A percentile compares a stretch with the other conserved stretches of the same genome.
Evolutionary conservation across 2,113 vertebrate genomes (phyloP).

Genomic region (Ascaphus truei): DNA sequence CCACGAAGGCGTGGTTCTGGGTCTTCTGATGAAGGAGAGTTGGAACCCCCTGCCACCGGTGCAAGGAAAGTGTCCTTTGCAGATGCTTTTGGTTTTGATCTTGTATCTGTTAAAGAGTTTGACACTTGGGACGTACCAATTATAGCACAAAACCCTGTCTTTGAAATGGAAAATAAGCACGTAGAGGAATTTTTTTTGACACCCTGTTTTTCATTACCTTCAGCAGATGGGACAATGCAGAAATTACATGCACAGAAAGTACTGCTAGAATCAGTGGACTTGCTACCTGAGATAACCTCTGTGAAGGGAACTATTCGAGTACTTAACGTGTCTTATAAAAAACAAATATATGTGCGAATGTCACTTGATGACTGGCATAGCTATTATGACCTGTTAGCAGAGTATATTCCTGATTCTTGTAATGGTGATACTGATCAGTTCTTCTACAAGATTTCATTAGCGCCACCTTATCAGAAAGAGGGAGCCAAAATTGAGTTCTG

Average conservation of each 20-base stretch:
- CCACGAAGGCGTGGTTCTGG: constrained; percentile 61
- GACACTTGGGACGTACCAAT: constrained; percentile 62
- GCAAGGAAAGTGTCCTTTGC: constrained; percentile 92
- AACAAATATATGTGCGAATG: constrained; percentile 77
- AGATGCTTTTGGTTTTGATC: constrained; percentile 86
- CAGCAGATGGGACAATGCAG: constrained; percentile 70
- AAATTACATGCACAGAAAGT: constrained; percentile 76
- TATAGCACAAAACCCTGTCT: constrained; percentile 40
- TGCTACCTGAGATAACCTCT: constrained; percentile 68
- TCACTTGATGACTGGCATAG: constrained; percentile 80
- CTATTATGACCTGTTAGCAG: constrained; percentile 81
- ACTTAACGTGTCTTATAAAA: constrained; percentile 85
- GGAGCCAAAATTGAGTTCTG: constrained; percentile 85
- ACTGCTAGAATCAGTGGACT: constrained; percentile 73
- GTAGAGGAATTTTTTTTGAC: constrained; percentile 75
- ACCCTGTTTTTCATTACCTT: constrained; percentile 72
- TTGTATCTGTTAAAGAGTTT: constrained; percentile 93
- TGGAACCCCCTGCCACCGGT: constrained; percentile 52
- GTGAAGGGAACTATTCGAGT: constrained; percentile 83
- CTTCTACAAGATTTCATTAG: constrained; percentile 77
- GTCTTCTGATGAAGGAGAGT: constrained; percentile 72
- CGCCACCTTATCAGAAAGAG: constrained; percentile 72
- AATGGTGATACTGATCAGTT: constrained; percentile 86
- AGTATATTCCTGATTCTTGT: constrained; percentile 86
- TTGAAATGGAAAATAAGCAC: constrained; percentile 46